A percentile compares a stretch with the other conserved stretches of the same genome.
Conservation (phyloP, 2,797 vertebrate species). For the Neoniphon sammara region DNA sequence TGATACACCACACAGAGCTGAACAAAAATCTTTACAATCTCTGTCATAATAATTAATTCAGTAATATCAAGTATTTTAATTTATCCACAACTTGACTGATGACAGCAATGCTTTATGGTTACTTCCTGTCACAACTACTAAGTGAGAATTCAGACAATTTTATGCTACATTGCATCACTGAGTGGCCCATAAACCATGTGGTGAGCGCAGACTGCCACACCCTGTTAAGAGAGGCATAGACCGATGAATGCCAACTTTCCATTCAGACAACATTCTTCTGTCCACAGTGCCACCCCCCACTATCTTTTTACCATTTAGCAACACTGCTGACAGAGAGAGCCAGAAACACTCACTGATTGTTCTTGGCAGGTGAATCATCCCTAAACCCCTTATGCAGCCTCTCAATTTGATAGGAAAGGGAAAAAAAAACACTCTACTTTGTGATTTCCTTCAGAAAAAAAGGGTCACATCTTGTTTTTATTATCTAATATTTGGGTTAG, state of each 20-base stretch:
- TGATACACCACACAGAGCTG: neutral
- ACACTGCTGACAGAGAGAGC: conserved; percentile 69
- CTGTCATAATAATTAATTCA: conserved; percentile 21
- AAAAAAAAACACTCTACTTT: conserved; percentile 45
- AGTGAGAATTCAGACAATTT: conserved; percentile 60
- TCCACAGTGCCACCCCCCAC: conserved; percentile 61
- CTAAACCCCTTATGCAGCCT: conserved; percentile 35
- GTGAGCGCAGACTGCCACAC: conserved; percentile 74
- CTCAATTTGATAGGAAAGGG: neutral
- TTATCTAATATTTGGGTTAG: conserved; percentile 48
- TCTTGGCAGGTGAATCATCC: conserved; percentile 73
- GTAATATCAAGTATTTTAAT: neutral
- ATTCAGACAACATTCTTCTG: conserved; percentile 62
- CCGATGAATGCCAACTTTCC: conserved; percentile 63
- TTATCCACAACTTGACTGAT: conserved; percentile 1
- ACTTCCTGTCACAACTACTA: conserved; percentile 53
- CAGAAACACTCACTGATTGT: conserved; percentile 68
- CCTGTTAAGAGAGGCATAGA: conserved; percentile 71
- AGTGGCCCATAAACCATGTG: conserved; percentile 69
- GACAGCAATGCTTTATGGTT: conserved; percentile 37
- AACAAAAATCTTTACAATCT: neutral
- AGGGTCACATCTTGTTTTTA: conserved; percentile 1
- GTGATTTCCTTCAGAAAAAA: conserved; percentile 42
- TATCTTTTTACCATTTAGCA: conserved; percentile 74
- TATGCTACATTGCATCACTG: conserved; percentile 72